phyloP scores from a whole-genome alignment of 2,888 invertebrate genomes.

The Chloroclystis v-ata region DNA sequence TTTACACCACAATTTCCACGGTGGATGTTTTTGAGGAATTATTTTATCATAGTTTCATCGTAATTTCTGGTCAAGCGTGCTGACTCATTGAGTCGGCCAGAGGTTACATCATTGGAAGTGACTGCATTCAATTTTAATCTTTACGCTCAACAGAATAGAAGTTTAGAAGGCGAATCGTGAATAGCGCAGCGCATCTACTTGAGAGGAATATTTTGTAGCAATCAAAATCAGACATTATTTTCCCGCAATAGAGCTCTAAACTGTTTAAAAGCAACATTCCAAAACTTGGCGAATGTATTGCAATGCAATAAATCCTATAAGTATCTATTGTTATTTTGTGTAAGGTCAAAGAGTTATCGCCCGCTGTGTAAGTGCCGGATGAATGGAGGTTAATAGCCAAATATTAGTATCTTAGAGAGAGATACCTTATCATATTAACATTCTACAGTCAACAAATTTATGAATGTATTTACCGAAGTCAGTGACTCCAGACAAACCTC shows the following conservation, averaged over 20 bases:
- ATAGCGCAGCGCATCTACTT: not conserved
- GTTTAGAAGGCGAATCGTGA: constrained; percentile 4
- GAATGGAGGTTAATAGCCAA: constrained; percentile 3
- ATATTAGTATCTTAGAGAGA: not conserved
- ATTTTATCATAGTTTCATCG: constrained; percentile 39
- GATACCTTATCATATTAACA: no score
- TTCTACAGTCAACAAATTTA: no score
- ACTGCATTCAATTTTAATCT: constrained; percentile 14
- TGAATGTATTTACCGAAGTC: no score
- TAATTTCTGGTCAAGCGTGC: constrained; percentile 37
- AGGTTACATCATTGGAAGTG: constrained; percentile 20
- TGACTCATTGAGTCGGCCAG: constrained; percentile 29
- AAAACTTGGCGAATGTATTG: constrained; percentile 7
- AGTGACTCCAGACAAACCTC: no score
- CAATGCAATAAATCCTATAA: not conserved
- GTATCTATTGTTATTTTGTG: constrained; percentile 4
- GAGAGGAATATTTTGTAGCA: not conserved
- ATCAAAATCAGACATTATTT: constrained; percentile 2
- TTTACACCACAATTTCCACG: constrained; percentile 30
- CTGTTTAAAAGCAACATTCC: not conserved
- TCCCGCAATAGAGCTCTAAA: not conserved
- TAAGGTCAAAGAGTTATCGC: constrained; percentile 12
- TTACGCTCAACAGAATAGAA: constrained; percentile 12
- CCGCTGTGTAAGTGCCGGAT: not conserved
- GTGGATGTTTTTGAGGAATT: constrained; percentile 37